Percentiles rank a stretch among this genome's conserved stretches.
phyloP scores from a whole-genome alignment of 2,113 vertebrate species.

The Sylvilagus bachmani region DNA sequence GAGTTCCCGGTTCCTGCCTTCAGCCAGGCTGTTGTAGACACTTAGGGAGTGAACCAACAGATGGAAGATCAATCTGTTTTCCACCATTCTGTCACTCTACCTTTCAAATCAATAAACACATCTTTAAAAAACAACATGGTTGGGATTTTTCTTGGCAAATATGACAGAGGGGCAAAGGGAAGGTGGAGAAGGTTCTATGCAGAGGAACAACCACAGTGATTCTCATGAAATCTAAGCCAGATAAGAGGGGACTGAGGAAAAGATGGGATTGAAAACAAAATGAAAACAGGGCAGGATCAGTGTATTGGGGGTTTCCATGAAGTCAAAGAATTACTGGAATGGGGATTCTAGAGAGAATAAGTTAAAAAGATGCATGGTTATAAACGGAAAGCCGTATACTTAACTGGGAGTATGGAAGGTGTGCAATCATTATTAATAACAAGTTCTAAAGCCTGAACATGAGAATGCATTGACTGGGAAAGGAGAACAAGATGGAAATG shows the following conservation, averaged over 20 bases:
- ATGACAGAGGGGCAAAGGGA: neutral
- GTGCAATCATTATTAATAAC: neutral
- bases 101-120: too few relatives aligned
- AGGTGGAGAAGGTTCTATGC: neutral
- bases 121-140: too few relatives aligned
- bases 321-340: neutral
- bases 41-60: too few relatives aligned
- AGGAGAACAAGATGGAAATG: neutral
- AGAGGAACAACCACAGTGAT: neutral
- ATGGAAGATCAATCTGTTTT: too few relatives aligned
- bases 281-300: neutral
- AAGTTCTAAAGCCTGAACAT: neutral
- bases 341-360: neutral
- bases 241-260: neutral
- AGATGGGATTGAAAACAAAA: neutral
- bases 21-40: too few relatives aligned
- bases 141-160: conserved; percentile 12
- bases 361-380: neutral
- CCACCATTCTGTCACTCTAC: too few relatives aligned
- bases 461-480: neutral
- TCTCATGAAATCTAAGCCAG: neutral
- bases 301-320: neutral
- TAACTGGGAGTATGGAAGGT: neutral
- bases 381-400: neutral
- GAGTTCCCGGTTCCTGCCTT: too few relatives aligned